A percentile compares a stretch with the other conserved stretches of the same genome.
Evolutionary conservation across 2,113 vertebrate species (phyloP).

Genomic region (Dicaeum eximium): DNA sequence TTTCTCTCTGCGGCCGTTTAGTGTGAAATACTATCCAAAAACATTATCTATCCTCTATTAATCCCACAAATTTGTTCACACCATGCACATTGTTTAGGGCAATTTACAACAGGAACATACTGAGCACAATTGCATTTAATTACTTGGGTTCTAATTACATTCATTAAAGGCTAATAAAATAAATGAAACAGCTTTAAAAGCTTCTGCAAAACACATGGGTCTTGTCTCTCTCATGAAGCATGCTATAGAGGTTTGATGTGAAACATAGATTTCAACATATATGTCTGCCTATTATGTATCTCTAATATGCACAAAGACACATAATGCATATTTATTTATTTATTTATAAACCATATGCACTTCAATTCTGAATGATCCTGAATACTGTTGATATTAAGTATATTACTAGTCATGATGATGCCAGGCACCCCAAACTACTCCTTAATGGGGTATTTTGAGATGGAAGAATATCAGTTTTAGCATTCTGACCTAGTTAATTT

Average conservation of each 20-base stretch:
- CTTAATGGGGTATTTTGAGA: slow-evolving; percentile 59
- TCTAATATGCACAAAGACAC: slow-evolving; percentile 17
- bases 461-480: slow-evolving; percentile 60
- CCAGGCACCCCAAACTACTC: slow-evolving; percentile 54
- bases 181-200: slow-evolving; percentile 97
- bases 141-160: slow-evolving; percentile 99
- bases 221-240: slow-evolving; percentile 92
- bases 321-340: background rate
- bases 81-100: slow-evolving; percentile 93
- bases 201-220: slow-evolving; percentile 91
- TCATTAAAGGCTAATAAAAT: slow-evolving; percentile 99
- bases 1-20: slow-evolving; percentile 95
- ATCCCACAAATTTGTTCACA: slow-evolving; percentile 94
- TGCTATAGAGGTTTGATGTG: slow-evolving; percentile 88
- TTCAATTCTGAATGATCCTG: slow-evolving; percentile 28
- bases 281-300: slow-evolving; percentile 56
- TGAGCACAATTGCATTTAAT: slow-evolving; percentile 98
- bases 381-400: slow-evolving; percentile 44
- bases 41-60: slow-evolving; percentile 99
- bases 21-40: slow-evolving; percentile 99
- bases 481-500: slow-evolving; percentile 61
- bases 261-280: slow-evolving; percentile 75
- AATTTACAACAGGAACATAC: slow-evolving; percentile 90
- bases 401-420: slow-evolving; percentile 56
- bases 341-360: slow-evolving; percentile 36